Conservation (phyloP, 2,888 invertebrate genomes). For the Leucoma salicis region DNA sequence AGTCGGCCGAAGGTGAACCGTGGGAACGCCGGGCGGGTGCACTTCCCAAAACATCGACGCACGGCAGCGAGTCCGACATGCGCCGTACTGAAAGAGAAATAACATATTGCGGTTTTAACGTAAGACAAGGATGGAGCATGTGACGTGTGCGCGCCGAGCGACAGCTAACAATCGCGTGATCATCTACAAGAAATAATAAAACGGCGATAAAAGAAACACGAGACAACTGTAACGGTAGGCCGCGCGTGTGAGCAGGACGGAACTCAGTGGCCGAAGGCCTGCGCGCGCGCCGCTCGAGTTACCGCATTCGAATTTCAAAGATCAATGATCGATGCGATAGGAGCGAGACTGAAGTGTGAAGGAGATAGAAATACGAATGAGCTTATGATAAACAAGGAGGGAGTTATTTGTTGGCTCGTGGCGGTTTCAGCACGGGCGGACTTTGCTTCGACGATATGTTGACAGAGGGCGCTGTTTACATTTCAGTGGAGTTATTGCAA, state of each 20-base stretch:
- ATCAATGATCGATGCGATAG: constrained; percentile 80
- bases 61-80: constrained; percentile 78
- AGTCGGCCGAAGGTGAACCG: constrained; percentile 81
- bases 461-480: constrained; percentile 62
- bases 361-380: constrained; percentile 37
- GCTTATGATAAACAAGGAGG: constrained; percentile 40
- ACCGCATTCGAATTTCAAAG: constrained; percentile 79
- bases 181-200: constrained; percentile 83
- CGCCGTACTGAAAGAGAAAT: constrained; percentile 60
- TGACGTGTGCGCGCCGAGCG: constrained; percentile 81
- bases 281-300: constrained; percentile 78
- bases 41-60: constrained; percentile 83
- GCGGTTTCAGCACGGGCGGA: constrained; percentile 55
- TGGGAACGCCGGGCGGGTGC: constrained; percentile 82
- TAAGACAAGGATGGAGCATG: constrained; percentile 47
- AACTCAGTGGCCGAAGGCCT: constrained; percentile 58
- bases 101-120: constrained; percentile 25
- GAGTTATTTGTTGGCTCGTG: constrained; percentile 65
- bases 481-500: constrained; percentile 25
- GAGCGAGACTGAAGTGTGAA: constrained; percentile 55
- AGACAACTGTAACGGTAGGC: constrained; percentile 67
- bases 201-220: constrained; percentile 81
- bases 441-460: constrained; percentile 25
- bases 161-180: constrained; percentile 82
- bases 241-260: constrained; percentile 68